Conservation (phyloP, 2,113 vertebrate genomes). For the Cyprinodon variegatus region DNA sequence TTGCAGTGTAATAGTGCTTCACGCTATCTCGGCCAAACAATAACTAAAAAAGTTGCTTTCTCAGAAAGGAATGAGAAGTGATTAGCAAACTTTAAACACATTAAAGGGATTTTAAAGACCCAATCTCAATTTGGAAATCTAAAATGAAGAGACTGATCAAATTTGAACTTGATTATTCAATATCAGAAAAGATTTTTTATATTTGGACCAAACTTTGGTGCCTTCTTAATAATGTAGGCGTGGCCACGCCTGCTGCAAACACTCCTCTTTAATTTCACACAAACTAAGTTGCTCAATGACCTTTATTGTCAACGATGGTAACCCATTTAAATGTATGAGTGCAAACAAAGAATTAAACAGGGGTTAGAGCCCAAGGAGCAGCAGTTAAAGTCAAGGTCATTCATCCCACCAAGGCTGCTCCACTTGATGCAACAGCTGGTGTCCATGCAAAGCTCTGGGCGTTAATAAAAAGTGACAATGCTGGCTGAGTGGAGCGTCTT, state of each 20-base stretch:
- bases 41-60: too few species aligned
- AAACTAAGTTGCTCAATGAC: constrained; percentile 70
- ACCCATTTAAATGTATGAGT: constrained; percentile 82
- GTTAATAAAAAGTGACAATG: constrained; percentile 86
- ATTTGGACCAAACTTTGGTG: background rate
- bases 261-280: constrained; percentile 41
- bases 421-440: constrained; percentile 91
- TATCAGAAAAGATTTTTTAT: background rate
- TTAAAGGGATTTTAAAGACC: background rate
- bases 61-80: background rate
- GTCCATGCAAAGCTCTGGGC: constrained; percentile 87
- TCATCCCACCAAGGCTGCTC: constrained; percentile 79
- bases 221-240: background rate
- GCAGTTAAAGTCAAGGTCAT: constrained; percentile 92
- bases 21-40: background rate
- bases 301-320: constrained; percentile 73
- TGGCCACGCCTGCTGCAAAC: constrained; percentile 12
- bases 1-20: background rate
- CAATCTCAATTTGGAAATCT: background rate
- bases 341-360: constrained; percentile 77
- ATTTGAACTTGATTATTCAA: background rate
- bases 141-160: too few species aligned
- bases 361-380: constrained; percentile 64
- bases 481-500: constrained; percentile 79
- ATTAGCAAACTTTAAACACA: too few species aligned